phyloP scores from a whole-genome alignment of 2,888 invertebrate genomes.

The Melanophora roralis region DNA sequence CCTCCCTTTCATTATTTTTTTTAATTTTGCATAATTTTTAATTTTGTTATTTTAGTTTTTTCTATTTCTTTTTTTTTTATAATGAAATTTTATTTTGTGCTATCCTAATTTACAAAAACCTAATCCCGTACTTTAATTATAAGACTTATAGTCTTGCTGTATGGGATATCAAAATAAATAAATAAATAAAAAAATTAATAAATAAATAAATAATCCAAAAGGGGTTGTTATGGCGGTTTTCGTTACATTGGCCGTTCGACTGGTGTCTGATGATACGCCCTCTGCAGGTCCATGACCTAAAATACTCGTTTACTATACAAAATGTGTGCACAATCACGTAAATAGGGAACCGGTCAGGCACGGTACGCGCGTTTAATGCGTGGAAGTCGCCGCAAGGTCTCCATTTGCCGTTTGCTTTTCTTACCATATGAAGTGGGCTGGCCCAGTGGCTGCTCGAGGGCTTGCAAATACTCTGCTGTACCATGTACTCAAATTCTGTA shows the following conservation, averaged over 20 bases:
- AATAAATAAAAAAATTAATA: no score
- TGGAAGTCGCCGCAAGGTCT: slow-evolving; percentile 29
- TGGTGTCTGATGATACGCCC: slow-evolving; percentile 60
- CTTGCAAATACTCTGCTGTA: slow-evolving; percentile 74
- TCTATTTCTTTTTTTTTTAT: no score
- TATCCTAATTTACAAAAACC: no score
- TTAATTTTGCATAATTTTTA: no score
- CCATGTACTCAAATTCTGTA: slow-evolving; percentile 50
- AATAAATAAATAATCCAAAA: slow-evolving; percentile 55
- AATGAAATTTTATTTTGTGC: no score
- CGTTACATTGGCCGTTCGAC: slow-evolving; percentile 39
- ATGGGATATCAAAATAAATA: no score
- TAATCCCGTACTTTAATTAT: no score
- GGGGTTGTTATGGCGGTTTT: slow-evolving; percentile 59
- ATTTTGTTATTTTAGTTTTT: no score
- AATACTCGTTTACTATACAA: slow-evolving; percentile 45
- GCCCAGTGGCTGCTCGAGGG: slow-evolving; percentile 75
- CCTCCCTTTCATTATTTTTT: no score
- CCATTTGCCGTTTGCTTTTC: slow-evolving; percentile 36
- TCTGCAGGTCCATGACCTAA: slow-evolving; percentile 47
- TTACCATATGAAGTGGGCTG: slow-evolving; percentile 65
- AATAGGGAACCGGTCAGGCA: slow-evolving; percentile 49
- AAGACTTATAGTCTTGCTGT: no score
- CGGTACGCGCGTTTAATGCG: slow-evolving; percentile 14
- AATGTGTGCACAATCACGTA: slow-evolving; percentile 49